Conservation (phyloP, 2,113 vertebrate species). For the Sinocyclocheilus rhinocerous region DNA sequence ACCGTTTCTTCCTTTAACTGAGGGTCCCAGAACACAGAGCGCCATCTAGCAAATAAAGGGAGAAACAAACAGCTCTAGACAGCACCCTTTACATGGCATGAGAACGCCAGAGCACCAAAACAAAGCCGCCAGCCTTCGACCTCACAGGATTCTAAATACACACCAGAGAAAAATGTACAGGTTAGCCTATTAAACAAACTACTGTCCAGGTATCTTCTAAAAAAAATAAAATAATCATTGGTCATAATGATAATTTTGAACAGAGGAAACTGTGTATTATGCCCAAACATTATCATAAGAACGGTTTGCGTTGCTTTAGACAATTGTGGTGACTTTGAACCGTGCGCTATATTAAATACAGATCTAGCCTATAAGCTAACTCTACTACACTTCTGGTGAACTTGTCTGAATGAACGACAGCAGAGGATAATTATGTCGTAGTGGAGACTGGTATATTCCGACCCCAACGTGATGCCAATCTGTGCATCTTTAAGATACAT, state of each 20-base stretch:
- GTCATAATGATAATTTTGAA: neutral
- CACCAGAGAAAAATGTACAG: neutral
- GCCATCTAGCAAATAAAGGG: constrained; percentile 92
- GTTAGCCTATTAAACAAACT: neutral
- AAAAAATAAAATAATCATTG: constrained; percentile 2
- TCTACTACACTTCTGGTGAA: neutral
- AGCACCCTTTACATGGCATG: constrained; percentile 56
- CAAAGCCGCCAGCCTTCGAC: constrained; percentile 38
- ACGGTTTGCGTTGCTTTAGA: neutral
- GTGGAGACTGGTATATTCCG: neutral
- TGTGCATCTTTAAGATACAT: neutral
- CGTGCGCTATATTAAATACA: neutral
- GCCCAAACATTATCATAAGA: neutral
- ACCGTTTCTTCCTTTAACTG: constrained; percentile 66
- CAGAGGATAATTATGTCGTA: neutral
- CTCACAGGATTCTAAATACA: neutral
- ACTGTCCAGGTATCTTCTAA: neutral
- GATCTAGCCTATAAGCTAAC: neutral
- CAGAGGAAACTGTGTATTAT: neutral
- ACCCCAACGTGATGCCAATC: neutral
- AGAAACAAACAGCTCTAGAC: constrained; percentile 76
- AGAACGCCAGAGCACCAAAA: constrained; percentile 55
- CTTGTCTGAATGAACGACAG: neutral
- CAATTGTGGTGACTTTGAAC: neutral
- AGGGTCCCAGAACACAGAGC: constrained; percentile 87